A percentile compares a stretch with the other conserved stretches of the same genome.
phyloP scores from a whole-genome alignment of 1,140 invertebrate genomes.

The Atopsyche davidsoni region DNA sequence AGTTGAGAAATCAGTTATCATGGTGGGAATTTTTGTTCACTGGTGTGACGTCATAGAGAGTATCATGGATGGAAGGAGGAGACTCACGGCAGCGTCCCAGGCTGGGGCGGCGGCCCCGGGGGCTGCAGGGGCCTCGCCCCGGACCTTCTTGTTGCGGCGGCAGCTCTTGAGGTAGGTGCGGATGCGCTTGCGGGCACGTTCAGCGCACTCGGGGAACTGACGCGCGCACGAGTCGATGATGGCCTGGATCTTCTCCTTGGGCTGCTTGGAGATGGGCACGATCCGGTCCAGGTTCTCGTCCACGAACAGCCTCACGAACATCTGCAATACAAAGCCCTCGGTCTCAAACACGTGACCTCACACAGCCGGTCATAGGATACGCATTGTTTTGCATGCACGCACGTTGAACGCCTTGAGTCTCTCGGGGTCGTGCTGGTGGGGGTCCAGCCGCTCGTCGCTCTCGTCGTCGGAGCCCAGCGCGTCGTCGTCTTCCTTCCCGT shows the following conservation, averaged over 20 bases:
- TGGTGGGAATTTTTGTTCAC: too few species aligned
- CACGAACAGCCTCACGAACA: conserved; percentile 95
- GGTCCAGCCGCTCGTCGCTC: conserved; percentile 80
- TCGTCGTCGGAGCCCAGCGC: conserved; percentile 80
- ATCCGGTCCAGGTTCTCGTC: conserved; percentile 95
- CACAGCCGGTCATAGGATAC: not conserved
- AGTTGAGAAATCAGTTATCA: too few species aligned
- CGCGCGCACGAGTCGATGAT: conserved; percentile 95
- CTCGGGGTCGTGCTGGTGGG: conserved; percentile 88
- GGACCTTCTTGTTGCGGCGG: conserved; percentile 84
- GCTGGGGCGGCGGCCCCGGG: conserved; percentile 38
- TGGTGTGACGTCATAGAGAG: too few species aligned
- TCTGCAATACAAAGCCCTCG: conserved; percentile 56
- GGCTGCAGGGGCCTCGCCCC: conserved; percentile 54
- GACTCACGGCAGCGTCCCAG: conserved; percentile 47
- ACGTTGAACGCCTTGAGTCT: conserved; percentile 96
- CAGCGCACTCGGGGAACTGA: conserved; percentile 95
- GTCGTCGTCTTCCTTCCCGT: conserved; percentile 91
- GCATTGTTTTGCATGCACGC: conserved; percentile 44
- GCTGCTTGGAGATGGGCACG: conserved; percentile 95
- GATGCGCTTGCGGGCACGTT: conserved; percentile 88
- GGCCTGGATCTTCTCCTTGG: conserved; percentile 95
- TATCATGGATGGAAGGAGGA: too few species aligned
- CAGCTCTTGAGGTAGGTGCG: conserved; percentile 94
- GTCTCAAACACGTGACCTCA: conserved; percentile 16